Conservation (phyloP, 2,113 vertebrate genomes). For the Anoura caudifer region DNA sequence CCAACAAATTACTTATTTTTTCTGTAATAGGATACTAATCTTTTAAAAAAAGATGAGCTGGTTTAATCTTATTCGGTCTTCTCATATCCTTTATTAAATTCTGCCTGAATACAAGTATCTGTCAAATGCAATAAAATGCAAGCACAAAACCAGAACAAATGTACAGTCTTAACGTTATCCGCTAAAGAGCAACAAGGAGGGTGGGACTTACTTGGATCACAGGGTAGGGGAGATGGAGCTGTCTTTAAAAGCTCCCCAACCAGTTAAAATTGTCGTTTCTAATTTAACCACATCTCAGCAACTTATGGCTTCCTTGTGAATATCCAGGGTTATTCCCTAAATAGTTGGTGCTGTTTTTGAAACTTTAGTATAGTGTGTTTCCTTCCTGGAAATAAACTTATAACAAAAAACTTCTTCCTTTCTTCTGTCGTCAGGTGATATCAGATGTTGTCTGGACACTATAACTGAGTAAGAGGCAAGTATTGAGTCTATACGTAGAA, state of each 20-base stretch:
- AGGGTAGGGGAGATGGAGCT: background rate
- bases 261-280: constrained; percentile 2
- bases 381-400: background rate
- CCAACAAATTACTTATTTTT: background rate
- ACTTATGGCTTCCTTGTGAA: background rate
- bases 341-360: background rate
- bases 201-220: background rate
- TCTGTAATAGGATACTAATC: background rate
- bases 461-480: background rate
- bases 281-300: background rate
- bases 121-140: background rate
- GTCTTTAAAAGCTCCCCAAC: background rate
- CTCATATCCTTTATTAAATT: background rate
- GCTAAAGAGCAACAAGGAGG: background rate
- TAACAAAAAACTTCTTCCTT: background rate
- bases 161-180: background rate
- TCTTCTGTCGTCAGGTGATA: background rate
- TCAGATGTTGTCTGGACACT: background rate
- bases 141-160: background rate
- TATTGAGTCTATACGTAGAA: background rate
- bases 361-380: background rate
- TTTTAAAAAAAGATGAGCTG: background rate
- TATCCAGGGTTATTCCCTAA: background rate
- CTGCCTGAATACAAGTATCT: background rate
- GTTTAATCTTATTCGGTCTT: background rate